Percentiles rank a stretch among this genome's conserved stretches.
These are phyloP conservation scores for Phalacrocorax aristotelis DNA, from an alignment of 2,113 vertebrate genomes.

Conservation along the genomic window DNA sequence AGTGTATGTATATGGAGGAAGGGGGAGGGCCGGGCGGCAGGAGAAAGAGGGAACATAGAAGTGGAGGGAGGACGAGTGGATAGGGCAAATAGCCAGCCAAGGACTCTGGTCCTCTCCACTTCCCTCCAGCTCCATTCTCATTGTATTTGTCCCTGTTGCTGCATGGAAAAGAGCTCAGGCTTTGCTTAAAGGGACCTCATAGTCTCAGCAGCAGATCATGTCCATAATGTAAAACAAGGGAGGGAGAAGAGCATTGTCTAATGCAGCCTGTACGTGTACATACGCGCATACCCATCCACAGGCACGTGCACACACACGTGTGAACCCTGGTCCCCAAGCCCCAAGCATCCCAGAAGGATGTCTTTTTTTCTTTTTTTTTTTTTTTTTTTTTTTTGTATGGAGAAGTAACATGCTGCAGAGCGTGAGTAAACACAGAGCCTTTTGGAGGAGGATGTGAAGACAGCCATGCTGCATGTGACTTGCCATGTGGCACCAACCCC, in stretches of 20 bases:
- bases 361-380: not conserved
- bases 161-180: not conserved
- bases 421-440: not conserved
- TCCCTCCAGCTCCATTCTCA: not conserved
- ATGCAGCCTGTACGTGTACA: too few species aligned
- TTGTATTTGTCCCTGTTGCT: not conserved
- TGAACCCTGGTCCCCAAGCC: not conserved
- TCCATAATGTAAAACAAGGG: not conserved
- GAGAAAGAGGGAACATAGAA: not conserved
- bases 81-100: not conserved
- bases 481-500: not conserved
- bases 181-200: not conserved
- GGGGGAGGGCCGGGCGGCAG: not conserved
- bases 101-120: not conserved
- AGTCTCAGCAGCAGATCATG: not conserved
- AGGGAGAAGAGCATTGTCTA: not conserved
- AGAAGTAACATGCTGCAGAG: not conserved
- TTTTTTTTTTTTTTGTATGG: not conserved
- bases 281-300: not conserved
- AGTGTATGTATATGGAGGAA: constrained; percentile 21
- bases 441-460: not conserved
- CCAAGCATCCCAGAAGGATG: fast-evolving
- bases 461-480: not conserved
- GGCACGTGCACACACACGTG: not conserved
- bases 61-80: not conserved